phyloP scores from a whole-genome alignment of 2,797 vertebrate species.

The Kryptolebias ocellatus region DNA sequence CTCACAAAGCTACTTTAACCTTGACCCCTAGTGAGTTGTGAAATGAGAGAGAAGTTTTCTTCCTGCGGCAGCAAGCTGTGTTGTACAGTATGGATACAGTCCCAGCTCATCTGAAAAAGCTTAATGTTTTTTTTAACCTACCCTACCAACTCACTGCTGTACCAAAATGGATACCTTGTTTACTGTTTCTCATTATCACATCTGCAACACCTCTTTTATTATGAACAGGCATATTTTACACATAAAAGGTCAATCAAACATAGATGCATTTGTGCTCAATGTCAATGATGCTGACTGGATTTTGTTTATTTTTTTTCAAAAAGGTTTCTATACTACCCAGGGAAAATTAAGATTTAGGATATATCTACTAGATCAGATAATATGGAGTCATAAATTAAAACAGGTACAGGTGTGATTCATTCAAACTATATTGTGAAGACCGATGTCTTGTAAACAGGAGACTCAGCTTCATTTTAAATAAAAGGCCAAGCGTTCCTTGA shows the following conservation, averaged over 20 bases:
- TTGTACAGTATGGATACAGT: conserved; percentile 23
- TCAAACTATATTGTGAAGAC: no score
- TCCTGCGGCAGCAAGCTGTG: conserved; percentile 23
- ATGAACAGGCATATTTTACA: conserved; percentile 47
- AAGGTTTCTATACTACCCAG: no score
- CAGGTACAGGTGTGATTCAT: neutral
- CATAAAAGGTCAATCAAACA: conserved; percentile 60
- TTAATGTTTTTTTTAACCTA: conserved; percentile 42
- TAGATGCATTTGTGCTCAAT: conserved; percentile 36
- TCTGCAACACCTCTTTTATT: conserved; percentile 45
- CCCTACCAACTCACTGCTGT: conserved; percentile 23
- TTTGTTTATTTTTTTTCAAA: no score
- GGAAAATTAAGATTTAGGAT: no score
- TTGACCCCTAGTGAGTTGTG: conserved; percentile 39
- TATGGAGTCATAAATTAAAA: conserved; percentile 11
- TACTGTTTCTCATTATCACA: conserved; percentile 42
- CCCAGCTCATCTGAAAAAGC: conserved; percentile 23
- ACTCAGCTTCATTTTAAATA: no score
- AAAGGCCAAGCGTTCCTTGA: no score
- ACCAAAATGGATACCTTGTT: conserved; percentile 39
- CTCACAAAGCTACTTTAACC: conserved; percentile 42
- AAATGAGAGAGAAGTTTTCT: conserved; percentile 32
- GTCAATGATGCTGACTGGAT: neutral
- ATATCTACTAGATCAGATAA: conserved; percentile 4
- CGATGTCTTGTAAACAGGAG: no score